phyloP scores from a whole-genome alignment of 2,113 vertebrate genomes.

The Tragelaphus strepsiceros region DNA sequence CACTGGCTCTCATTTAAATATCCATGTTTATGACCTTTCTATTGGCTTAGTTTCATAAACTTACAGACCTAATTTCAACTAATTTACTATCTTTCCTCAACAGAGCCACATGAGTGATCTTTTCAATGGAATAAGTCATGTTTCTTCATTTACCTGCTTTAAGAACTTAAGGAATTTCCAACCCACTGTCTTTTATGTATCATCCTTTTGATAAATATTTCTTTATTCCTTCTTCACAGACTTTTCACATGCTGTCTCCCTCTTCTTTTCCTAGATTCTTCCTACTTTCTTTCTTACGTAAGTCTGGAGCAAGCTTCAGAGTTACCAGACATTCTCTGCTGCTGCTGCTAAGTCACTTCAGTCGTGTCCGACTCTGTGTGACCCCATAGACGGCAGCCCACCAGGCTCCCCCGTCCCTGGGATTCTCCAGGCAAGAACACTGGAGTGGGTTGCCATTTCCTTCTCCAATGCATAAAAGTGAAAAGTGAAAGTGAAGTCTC shows the following conservation, averaged over 20 bases:
- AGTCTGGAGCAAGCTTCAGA: neutral
- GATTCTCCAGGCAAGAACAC: too few species aligned
- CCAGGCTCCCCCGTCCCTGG: too few species aligned
- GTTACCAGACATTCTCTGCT: too few species aligned
- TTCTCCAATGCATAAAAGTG: too few species aligned
- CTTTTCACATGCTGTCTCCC: neutral
- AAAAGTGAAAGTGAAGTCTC: too few species aligned
- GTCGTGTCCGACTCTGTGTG: too few species aligned
- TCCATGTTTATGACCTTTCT: neutral
- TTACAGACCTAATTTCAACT: neutral
- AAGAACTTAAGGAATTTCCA: neutral
- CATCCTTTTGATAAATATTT: neutral
- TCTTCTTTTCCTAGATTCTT: neutral
- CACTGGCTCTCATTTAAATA: neutral
- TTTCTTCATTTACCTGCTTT: neutral
- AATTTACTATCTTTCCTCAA: neutral
- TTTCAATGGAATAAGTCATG: neutral
- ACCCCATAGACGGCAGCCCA: too few species aligned
- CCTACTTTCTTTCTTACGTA: neutral
- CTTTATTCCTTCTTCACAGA: neutral
- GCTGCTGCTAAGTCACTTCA: too few species aligned
- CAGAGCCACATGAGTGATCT: neutral
- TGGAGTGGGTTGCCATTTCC: too few species aligned
- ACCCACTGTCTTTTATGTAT: too few species aligned
- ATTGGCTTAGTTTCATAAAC: neutral